A percentile compares a stretch with the other conserved stretches of the same genome.
Evolutionary conservation across 2,888 invertebrate genomes (phyloP).

Genomic region (Phytoseiulus persimilis): DNA sequence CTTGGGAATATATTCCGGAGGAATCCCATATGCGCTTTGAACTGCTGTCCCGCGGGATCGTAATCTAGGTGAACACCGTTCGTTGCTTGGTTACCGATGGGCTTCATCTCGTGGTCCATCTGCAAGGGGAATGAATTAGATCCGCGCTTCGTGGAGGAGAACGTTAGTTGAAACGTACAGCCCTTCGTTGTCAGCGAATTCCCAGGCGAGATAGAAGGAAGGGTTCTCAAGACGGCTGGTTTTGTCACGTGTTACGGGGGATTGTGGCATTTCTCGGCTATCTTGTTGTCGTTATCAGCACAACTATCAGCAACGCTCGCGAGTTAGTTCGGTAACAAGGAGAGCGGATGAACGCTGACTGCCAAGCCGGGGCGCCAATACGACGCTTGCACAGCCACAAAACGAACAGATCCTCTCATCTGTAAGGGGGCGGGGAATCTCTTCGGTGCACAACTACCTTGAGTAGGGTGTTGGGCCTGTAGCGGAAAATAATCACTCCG

Average conservation of each 20-base stretch:
- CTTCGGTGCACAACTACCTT: conserved; percentile 25
- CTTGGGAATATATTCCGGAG: neutral
- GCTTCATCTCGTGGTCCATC: conserved; percentile 27
- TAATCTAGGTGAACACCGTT: conserved; percentile 27
- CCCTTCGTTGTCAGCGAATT: no score
- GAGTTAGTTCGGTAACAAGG: no score
- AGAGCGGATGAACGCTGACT: no score
- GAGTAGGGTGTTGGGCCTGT: conserved; percentile 55
- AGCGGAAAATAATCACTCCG: conserved; percentile 74
- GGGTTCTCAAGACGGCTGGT: no score
- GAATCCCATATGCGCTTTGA: neutral
- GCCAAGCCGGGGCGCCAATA: neutral
- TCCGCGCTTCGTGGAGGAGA: neutral
- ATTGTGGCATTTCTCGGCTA: no score
- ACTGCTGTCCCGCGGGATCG: conserved; percentile 8
- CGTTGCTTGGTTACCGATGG: neutral
- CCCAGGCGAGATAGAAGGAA: no score
- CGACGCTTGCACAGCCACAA: neutral
- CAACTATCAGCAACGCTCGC: no score
- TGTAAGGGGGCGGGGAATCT: neutral
- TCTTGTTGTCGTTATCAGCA: no score
- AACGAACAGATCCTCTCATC: neutral
- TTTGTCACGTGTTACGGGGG: no score
- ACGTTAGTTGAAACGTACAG: neutral
- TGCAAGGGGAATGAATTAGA: neutral